A percentile compares a stretch with the other conserved stretches of the same genome.
phyloP scores from a whole-genome alignment of 2,113 vertebrate genomes.

The Antechinus stuartii region DNA sequence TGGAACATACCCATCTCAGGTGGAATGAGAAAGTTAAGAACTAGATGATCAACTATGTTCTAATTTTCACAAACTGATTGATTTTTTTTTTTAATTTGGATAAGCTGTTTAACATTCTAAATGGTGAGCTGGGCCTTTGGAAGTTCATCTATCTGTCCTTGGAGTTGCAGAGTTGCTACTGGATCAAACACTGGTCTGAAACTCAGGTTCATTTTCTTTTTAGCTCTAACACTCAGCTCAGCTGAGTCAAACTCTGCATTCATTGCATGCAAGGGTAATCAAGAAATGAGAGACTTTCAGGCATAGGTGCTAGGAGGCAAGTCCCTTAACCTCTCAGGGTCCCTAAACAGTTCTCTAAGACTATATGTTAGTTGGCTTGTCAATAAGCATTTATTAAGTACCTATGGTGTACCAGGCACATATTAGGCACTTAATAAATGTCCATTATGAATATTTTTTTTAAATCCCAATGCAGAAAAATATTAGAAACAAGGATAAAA shows the following conservation, averaged over 20 bases:
- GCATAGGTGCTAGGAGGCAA: background rate
- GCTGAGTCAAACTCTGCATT: background rate
- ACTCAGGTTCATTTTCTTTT: background rate
- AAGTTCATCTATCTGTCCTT: background rate
- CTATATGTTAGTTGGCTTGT: background rate
- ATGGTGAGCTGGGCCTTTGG: background rate
- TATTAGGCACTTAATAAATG: background rate
- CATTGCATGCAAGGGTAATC: background rate
- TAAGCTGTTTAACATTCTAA: background rate
- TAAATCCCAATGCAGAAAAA: too few species aligned
- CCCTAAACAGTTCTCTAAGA: background rate
- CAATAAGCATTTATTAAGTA: background rate
- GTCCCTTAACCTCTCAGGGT: background rate
- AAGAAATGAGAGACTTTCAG: background rate
- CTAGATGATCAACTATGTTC: rapidly evolving
- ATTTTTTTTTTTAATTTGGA: background rate
- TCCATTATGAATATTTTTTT: background rate
- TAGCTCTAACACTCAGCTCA: background rate
- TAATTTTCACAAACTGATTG: background rate
- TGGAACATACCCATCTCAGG: background rate
- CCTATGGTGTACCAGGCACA: background rate
- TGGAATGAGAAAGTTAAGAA: background rate
- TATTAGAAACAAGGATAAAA: too few species aligned
- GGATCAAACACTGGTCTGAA: background rate
- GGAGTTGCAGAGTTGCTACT: background rate